Base-by-base conservation (phyloP, 2,888 invertebrate genomes). In the Drosophila histrio region DNA sequence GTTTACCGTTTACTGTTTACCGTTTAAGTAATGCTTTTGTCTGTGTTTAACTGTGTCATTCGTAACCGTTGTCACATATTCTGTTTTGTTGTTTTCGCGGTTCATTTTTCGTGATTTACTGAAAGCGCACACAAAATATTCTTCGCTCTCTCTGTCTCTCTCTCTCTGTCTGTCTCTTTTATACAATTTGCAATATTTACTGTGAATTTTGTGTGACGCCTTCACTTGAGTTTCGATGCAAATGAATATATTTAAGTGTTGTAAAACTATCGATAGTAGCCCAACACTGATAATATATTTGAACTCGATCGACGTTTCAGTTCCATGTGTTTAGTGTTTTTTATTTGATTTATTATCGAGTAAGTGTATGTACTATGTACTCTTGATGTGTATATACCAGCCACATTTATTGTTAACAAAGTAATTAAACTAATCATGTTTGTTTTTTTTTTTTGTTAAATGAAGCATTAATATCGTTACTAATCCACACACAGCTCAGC, bases 391-490 rank as follows among this genome's bases (percentile, higher is more conserved):
- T 43, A 32, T 32, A 38, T 57, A 60, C 15, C 39, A 38, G 38
- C 28, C 60, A 54, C 63, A 47, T 49, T 66, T 53, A 67, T 44
- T 68, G 57, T 68, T 57, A 71, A 71, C 41, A 50, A 46, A 54
- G 71, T 73, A 73, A 60, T 52, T 58, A 41, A 75, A 69, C 87
- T 83, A 86, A 86, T 57, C 52, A 60, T 57, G 58, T 63, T 22
- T 49, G 58, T 44, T 61, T 47, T 72, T 53, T 28, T 41, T 15
- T 34, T 54, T 22, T 54, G n/a, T n/a, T n/a, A 21, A 15, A 56
- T 69, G 59, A 80, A 79, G 84, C 87, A 74, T 80, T 61, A 61
- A 46, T 57, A 53, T 78, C 54, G 75, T 82, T 71, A 83, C 61
- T 77, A 74, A 60, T 65, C 71, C 77, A 70, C 73, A 65, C 82